Base-by-base conservation (phyloP, 1,140 invertebrate species). In the Aphidius ervi region DNA sequence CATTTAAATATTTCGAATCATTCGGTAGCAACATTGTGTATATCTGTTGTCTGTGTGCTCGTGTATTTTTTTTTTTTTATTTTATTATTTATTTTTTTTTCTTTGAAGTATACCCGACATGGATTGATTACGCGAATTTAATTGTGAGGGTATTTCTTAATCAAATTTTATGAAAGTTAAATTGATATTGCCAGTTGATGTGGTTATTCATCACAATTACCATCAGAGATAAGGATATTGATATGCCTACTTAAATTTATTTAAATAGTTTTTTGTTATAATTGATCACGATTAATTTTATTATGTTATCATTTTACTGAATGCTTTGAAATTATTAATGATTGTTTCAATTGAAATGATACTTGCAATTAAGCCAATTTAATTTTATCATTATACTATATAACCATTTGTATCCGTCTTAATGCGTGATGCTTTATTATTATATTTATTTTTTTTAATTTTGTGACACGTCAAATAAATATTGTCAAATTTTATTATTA, bases 401-500 rank as follows among this genome's bases (percentile, higher is more conserved):
- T 49, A 41, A 37, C 46, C 54, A 57, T 45, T 40, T 41, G 42
- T 8, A 10, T 54, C 52, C 40, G n/a, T 43, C 52, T 54, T n/a
- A n/a, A 49, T 10, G 5, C 9, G 20, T 39, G 6, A 54, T 54
- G n/a, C 50, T 40, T 39, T 37, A 39, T 7, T 40, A 10, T 10
- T 43, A 43, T 8, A 43, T 10, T 43, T 10, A 43, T 8, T 43
- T 43, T 10, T 10, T 8, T 43, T 43, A 4, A 3, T 10, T 43
- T 10, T 43, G 5, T 16, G 39, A 43, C 52, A 41, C 7, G 52
- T 41, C 9, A 10, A 40, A n/a, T 54, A 56, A 55, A 48, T 62
- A 47, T 62, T 57, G 52, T 62, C 16, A 62, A 62, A 62, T 62
- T 62, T 62, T 62, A 62, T 62, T 62, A 62, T 55, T 45, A 48